These are phyloP conservation scores for Nannospalax galili DNA, from an alignment of 2,113 vertebrate species.

Conservation along the genomic window DNA sequence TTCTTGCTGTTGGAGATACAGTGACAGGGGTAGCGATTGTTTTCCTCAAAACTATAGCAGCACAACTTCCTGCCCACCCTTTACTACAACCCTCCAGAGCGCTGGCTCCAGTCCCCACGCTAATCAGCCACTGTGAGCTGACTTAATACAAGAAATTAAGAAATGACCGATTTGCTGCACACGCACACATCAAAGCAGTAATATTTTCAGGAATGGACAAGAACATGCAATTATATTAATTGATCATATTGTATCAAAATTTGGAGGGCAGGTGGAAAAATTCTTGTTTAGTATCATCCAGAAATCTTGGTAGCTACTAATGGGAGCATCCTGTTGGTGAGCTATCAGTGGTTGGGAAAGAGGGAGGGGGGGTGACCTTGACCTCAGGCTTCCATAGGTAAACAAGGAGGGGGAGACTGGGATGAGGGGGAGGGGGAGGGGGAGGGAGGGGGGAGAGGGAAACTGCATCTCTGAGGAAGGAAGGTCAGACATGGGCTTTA, in stretches of 20 bases:
- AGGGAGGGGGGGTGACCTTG: background rate
- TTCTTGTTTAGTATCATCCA: background rate
- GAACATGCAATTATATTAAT: background rate
- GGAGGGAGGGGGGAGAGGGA: no score
- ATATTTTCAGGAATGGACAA: background rate
- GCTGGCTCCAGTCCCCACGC: background rate
- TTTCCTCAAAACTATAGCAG: background rate
- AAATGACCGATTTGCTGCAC: background rate
- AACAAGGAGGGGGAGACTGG: no score
- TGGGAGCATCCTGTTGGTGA: background rate
- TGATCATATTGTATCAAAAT: background rate
- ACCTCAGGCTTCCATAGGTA: no score
- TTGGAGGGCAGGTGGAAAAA: background rate
- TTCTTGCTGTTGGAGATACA: background rate
- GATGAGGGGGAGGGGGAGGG: no score
- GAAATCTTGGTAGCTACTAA: background rate
- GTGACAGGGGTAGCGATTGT: background rate
- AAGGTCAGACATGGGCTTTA: no score
- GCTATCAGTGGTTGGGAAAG: background rate
- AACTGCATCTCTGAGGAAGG: no score
- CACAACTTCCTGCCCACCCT: background rate
- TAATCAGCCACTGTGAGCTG: background rate
- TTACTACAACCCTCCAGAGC: background rate
- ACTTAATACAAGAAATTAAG: constrained; percentile 22
- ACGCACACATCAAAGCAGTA: background rate